A percentile compares a stretch with the other conserved stretches of the same genome.
These are phyloP conservation scores for Brachirus orientalis DNA, from an alignment of 2,113 vertebrate genomes.

Conservation along the genomic window DNA sequence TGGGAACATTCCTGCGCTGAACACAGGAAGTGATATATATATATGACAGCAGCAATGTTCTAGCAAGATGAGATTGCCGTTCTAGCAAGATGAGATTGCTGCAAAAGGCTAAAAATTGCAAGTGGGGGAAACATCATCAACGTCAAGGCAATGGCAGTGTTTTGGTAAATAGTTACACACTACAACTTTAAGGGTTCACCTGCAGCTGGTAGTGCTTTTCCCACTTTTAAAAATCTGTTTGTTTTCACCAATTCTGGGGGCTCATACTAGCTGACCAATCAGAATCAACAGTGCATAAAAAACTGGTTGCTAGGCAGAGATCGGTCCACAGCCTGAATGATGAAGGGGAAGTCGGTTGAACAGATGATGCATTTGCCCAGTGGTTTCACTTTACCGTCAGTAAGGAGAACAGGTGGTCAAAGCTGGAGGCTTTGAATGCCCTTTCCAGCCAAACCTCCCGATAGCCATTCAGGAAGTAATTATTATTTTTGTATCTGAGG, in stretches of 20 bases:
- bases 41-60: too few relatives aligned
- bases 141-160: too few relatives aligned
- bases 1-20: too few relatives aligned
- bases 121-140: too few relatives aligned
- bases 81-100: too few relatives aligned
- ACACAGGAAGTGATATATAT: too few relatives aligned
- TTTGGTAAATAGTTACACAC: too few relatives aligned
- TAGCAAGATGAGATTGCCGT: too few relatives aligned
- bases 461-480: constrained; percentile 99
- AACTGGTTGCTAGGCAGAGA: constrained; percentile 73
- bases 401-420: constrained; percentile 98
- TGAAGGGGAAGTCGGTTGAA: constrained; percentile 72
- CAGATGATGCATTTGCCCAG: constrained; percentile 83
- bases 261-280: constrained; percentile 90
- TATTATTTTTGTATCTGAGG: constrained; percentile 99
- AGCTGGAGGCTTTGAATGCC: constrained; percentile 98
- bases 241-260: constrained; percentile 34
- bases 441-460: constrained; percentile 99
- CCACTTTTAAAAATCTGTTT: constrained; percentile 38
- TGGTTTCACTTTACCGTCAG: constrained; percentile 98
- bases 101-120: too few relatives aligned
- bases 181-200: constrained; percentile 33
- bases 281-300: constrained; percentile 84
- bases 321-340: constrained; percentile 83
- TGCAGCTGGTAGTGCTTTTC: constrained; percentile 36